These are phyloP conservation scores for Nephrotoma flavescens DNA, from an alignment of 2,888 invertebrate genomes.

Conservation along the genomic window DNA sequence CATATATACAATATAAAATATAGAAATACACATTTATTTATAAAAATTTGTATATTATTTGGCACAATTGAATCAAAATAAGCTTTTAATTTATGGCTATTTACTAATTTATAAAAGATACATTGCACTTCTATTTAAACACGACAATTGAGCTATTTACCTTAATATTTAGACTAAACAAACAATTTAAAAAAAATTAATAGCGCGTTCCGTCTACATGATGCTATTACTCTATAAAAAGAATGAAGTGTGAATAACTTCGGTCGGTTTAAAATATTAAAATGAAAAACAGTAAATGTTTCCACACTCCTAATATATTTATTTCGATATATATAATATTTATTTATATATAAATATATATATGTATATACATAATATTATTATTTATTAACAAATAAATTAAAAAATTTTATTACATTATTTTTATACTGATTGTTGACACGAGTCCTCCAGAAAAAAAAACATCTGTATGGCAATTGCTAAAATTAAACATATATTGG, in stretches of 20 bases:
- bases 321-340: not conserved
- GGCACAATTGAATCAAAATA: not conserved
- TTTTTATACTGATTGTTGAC: not conserved
- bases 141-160: not conserved
- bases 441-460: not conserved
- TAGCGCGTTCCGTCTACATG: not conserved
- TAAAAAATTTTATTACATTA: not conserved
- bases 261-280: not conserved
- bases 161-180: not conserved
- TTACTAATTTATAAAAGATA: not conserved
- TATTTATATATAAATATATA: not conserved
- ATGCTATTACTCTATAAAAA: not conserved
- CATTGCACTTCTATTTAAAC: not conserved
- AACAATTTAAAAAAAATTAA: not conserved
- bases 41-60: not conserved
- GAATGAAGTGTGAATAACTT: not conserved
- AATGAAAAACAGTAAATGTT: not conserved
- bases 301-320: not conserved
- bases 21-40: not conserved
- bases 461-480: not conserved
- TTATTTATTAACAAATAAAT: not conserved
- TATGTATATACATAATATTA: not conserved
- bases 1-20: not conserved
- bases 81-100: not conserved
- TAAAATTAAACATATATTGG: conserved; percentile 1